Percentiles rank a stretch among this genome's conserved stretches.
Conservation (phyloP, 2,113 vertebrate species). For the Ginglymostoma cirratum region DNA sequence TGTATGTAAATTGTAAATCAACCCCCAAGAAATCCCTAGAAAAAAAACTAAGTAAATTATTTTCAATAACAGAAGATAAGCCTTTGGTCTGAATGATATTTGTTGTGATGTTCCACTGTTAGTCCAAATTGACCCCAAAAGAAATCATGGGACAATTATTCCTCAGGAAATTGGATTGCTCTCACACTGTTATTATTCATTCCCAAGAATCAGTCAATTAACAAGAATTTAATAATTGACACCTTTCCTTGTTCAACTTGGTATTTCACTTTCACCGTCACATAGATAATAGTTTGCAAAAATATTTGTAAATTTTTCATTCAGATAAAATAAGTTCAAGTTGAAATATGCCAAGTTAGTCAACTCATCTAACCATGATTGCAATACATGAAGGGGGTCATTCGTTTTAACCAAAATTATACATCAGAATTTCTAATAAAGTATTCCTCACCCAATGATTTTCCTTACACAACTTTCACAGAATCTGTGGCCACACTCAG, state of each 20-base stretch:
- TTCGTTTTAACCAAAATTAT: neutral
- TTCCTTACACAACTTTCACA: slow-evolving; percentile 83
- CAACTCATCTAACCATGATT: neutral
- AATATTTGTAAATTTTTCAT: neutral
- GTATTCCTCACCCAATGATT: slow-evolving; percentile 55
- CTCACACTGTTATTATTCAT: neutral
- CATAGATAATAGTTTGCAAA: neutral
- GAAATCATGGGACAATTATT: neutral
- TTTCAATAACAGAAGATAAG: neutral
- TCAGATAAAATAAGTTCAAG: neutral
- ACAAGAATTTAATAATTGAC: neutral
- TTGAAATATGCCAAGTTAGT: neutral
- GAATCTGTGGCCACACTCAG: slow-evolving; percentile 91
- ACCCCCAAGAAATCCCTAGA: neutral
- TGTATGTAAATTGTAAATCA: no score
- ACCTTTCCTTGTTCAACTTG: neutral
- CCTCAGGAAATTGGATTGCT: neutral
- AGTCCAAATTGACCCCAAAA: no score
- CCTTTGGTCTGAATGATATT: neutral
- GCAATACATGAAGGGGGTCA: neutral
- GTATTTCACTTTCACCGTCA: neutral
- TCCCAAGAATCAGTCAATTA: neutral
- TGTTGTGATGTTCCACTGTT: neutral
- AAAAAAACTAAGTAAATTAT: neutral
- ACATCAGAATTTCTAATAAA: neutral